phyloP scores from a whole-genome alignment of 2,797 vertebrate species.

The Astyanax mexicanus region DNA sequence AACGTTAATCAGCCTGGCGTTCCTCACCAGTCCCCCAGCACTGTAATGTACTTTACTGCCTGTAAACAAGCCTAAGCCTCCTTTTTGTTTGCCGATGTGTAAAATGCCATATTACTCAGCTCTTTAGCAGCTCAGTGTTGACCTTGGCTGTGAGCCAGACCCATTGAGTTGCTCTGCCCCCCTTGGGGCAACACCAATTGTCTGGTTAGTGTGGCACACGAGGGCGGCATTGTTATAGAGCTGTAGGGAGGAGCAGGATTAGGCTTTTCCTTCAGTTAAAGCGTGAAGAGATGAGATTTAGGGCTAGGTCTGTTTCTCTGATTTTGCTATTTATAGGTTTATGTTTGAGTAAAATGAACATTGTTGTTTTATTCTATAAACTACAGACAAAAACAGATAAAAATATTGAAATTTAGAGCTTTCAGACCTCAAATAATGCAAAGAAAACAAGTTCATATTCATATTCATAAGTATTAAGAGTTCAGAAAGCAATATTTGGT shows the following conservation, averaged over 20 bases:
- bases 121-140: conserved; percentile 58
- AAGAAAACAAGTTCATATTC: no score
- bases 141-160: conserved; percentile 56
- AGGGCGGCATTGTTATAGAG: conserved; percentile 52
- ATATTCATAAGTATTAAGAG: no score
- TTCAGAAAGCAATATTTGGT: no score
- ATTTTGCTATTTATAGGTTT: no score
- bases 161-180: conserved; percentile 39
- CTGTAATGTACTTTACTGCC: background rate
- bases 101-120: conserved; percentile 20
- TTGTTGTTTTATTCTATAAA: no score
- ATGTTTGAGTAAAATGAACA: no score
- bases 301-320: no score
- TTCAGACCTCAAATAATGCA: no score
- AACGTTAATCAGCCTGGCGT: background rate
- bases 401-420: no score
- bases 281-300: background rate
- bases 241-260: conserved; percentile 1
- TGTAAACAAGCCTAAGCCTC: background rate
- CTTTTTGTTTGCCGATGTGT: conserved; percentile 12
- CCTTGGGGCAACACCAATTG: conserved; percentile 38
- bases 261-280: background rate
- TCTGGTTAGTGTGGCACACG: conserved; percentile 55
- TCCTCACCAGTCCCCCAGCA: background rate
- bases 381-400: no score